Evolutionary conservation across 1,140 invertebrate genomes (phyloP), one percentile per base, ranked within the genome.

Genomic region (Brachionus rotundiformis): DNA sequence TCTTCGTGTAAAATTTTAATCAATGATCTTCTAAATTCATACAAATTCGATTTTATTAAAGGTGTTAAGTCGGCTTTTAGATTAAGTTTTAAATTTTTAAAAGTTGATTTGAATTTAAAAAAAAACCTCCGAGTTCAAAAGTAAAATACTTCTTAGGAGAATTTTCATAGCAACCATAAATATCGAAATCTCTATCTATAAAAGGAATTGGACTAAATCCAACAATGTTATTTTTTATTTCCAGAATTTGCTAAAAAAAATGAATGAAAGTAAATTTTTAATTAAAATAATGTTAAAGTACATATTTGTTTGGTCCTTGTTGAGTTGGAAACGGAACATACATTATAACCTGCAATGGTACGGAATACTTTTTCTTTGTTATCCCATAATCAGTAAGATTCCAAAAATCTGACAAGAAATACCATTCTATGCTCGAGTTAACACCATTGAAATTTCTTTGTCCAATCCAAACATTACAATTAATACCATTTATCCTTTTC

Each of bases 401-500:
- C 76, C 76, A 79, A 10, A 36, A 39, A 19, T 79, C 76, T 33
- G 47, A 59, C 19, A 79, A 31, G 33, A 79, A 79, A 33, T 59
- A 79, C 47, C 59, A 79, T 41, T 79, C 76, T 16, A 79, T 39
- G 10, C 31, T 79, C 11, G 76, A 79, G 27, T 79, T 63, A 0
- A 79, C 23, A 1, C 76, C 76, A 59, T 54, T 63, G 25, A 41
- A 33, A 2, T 59, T 6, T 13, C 59, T 54, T 36, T 31, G 19
- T 7, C 59, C 76, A 10, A 79, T 79, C 76, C 76, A 79, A 59
- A 79, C 76, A 63, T 61, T 27, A 25, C 16, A 23, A 16, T 79
- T 79, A n/a, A 79, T 41, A 23, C 76, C 76, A 79, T 79, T 49
- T 1, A 54, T 7, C 41, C 76, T 23, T 79, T 79, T 79, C 76